A percentile compares a stretch with the other conserved stretches of the same genome.
phyloP scores from a whole-genome alignment of 2,888 invertebrate genomes.

The Troides helena region DNA sequence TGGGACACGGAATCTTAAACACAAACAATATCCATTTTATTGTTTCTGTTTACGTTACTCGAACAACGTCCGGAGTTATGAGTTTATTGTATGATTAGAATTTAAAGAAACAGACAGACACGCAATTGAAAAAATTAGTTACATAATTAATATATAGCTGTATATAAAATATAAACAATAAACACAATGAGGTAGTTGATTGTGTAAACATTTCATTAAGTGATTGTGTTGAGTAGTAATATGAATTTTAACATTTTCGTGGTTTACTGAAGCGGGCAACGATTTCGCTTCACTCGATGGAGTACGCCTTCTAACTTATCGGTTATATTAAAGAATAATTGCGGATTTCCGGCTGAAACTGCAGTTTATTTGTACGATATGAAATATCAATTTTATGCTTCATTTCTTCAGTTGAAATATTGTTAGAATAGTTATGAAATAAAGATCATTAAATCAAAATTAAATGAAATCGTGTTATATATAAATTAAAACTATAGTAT shows the following conservation, averaged over 20 bases:
- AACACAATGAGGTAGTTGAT: background rate
- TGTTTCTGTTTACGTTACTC: too few relatives aligned
- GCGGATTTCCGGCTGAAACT: conserved; percentile 8
- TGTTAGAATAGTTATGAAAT: too few relatives aligned
- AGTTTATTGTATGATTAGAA: too few relatives aligned
- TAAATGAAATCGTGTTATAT: too few relatives aligned
- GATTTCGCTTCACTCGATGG: conserved; percentile 17
- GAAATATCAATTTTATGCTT: too few relatives aligned
- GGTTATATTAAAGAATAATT: conserved; percentile 3
- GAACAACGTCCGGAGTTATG: too few relatives aligned
- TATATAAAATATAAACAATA: background rate
- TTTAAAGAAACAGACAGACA: background rate
- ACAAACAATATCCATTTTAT: too few relatives aligned
- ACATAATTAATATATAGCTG: background rate
- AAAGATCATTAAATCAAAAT: too few relatives aligned
- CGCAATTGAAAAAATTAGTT: background rate
- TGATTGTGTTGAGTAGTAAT: background rate
- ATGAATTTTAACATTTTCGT: conserved; percentile 14
- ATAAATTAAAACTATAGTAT: too few relatives aligned
- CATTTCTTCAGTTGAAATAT: too few relatives aligned
- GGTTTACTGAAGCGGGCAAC: conserved; percentile 11
- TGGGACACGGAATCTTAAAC: too few relatives aligned
- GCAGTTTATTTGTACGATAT: conserved; percentile 8
- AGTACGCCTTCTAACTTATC: conserved; percentile 9
- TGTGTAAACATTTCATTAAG: background rate